A percentile compares a stretch with the other conserved stretches of the same genome.
phyloP scores from a whole-genome alignment of 2,888 invertebrate species.

The Dolomedes plantarius region DNA sequence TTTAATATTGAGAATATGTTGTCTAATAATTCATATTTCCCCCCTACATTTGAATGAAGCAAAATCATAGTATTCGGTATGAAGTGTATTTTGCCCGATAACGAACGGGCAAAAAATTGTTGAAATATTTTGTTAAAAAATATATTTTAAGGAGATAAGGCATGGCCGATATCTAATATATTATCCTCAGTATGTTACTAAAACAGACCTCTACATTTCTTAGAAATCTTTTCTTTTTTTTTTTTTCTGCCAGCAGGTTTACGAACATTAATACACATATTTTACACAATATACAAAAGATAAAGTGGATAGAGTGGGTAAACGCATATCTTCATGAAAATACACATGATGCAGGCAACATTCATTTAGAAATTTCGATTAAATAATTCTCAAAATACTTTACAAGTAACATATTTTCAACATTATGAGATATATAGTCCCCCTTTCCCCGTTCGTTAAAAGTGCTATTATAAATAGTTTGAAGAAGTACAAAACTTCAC shows the following conservation, averaged over 20 bases:
- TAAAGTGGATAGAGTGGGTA: slow-evolving; percentile 8
- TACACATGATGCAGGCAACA: slow-evolving; percentile 26
- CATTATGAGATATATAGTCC: background rate
- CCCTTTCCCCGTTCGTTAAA: background rate
- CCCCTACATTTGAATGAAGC: no score
- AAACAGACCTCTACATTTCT: background rate
- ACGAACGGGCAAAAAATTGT: no score
- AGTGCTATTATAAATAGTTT: background rate
- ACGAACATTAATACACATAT: background rate
- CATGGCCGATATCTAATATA: no score
- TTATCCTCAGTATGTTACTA: no score
- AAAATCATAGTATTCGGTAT: no score
- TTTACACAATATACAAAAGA: slow-evolving; percentile 14
- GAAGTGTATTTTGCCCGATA: no score
- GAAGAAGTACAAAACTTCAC: background rate
- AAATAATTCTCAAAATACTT: slow-evolving; percentile 14
- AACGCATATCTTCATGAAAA: slow-evolving; percentile 20
- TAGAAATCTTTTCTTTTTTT: background rate
- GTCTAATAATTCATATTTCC: no score
- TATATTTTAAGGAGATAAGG: no score
- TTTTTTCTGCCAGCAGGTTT: background rate
- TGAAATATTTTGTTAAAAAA: no score
- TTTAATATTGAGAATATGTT: no score
- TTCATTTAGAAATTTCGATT: slow-evolving; percentile 10
- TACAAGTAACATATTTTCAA: background rate